These are phyloP conservation scores for Diploscapter pachys DNA, from an alignment of 1,140 invertebrate species.

Conservation along the genomic window DNA sequence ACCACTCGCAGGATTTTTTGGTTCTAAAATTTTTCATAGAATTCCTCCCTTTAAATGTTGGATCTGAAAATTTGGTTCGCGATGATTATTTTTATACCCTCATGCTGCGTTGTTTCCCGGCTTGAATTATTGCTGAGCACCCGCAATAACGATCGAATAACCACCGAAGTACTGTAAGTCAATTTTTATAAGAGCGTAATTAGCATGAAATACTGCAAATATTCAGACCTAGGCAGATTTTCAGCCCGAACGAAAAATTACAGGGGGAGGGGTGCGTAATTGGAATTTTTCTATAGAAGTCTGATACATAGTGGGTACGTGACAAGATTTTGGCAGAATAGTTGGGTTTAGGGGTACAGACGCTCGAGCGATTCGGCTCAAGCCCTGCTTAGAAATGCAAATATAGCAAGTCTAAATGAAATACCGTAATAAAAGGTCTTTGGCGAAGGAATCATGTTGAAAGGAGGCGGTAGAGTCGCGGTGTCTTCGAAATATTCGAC, in stretches of 20 bases:
- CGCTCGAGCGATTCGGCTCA: too few relatives aligned
- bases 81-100: constrained; percentile 66
- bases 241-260: too few relatives aligned
- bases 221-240: too few relatives aligned
- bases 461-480: constrained; percentile 87
- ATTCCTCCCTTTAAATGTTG: neutral
- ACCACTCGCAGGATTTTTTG: constrained; percentile 43
- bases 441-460: constrained; percentile 86
- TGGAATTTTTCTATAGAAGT: too few relatives aligned
- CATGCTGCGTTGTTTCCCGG: constrained; percentile 85
- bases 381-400: too few relatives aligned
- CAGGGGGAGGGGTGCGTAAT: too few relatives aligned
- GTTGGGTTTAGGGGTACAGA: too few relatives aligned
- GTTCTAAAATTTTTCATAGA: constrained; percentile 33
- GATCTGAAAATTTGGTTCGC: too few relatives aligned
- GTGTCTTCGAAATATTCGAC: constrained; percentile 98
- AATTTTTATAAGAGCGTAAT: neutral
- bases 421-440: constrained; percentile 66
- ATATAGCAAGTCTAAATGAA: neutral
- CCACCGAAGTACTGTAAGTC: constrained; percentile 28
- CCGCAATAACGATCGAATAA: constrained; percentile 37
- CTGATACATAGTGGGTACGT: neutral
- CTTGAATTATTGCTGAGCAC: constrained; percentile 72
- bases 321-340: neutral
- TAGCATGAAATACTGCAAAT: too few relatives aligned